Percentiles rank a stretch among this genome's conserved stretches.
phyloP scores from a whole-genome alignment of 2,797 vertebrate species.

The Pangasius djambal region DNA sequence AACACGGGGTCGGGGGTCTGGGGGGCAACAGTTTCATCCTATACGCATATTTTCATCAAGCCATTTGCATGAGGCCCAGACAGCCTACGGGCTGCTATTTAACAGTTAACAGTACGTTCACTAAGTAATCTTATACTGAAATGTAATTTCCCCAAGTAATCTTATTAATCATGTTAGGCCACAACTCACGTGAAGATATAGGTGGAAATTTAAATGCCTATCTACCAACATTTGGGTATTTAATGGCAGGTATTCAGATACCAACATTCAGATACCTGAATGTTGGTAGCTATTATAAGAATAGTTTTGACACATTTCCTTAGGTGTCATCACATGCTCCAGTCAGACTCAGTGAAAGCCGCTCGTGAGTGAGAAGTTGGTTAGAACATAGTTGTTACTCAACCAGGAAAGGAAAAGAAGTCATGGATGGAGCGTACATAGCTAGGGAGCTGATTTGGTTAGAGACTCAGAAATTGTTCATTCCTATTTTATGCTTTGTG shows the following conservation, averaged over 20 bases:
- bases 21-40: too few relatives aligned
- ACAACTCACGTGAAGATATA: background rate
- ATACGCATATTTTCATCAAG: too few relatives aligned
- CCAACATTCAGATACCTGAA: background rate
- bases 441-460: background rate
- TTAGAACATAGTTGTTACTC: background rate
- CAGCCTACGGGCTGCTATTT: background rate
- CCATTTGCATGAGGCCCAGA: background rate
- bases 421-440: background rate
- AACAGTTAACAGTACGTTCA: slow-evolving; percentile 18
- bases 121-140: background rate
- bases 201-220: background rate
- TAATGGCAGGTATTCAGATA: background rate
- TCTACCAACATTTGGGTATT: background rate
- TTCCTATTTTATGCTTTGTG: background rate
- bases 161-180: background rate
- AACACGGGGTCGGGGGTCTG: background rate
- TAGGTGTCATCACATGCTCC: background rate
- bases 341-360: background rate
- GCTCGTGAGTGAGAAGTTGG: background rate
- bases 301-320: background rate
- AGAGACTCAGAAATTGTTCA: background rate
- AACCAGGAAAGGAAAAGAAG: background rate
- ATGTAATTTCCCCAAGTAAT: background rate
- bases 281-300: background rate